Evolutionary conservation across 1,140 invertebrate species (phyloP).

Genomic region (Plodia interpunctella): DNA sequence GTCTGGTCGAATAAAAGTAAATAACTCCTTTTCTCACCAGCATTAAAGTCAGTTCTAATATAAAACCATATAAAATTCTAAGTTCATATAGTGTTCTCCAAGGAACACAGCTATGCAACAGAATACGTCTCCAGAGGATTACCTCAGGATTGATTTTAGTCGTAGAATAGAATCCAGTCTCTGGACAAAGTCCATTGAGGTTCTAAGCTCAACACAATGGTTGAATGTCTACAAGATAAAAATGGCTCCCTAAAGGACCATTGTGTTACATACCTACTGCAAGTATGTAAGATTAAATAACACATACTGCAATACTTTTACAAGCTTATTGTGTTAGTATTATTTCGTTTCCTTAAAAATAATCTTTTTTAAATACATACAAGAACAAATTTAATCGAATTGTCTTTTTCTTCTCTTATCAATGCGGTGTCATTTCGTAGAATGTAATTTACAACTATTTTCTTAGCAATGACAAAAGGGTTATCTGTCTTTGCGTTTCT

Average conservation of each 20-base stretch:
- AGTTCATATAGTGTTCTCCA: neutral
- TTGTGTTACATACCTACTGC: neutral
- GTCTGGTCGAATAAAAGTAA: constrained; percentile 3
- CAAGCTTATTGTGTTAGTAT: neutral
- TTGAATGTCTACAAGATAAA: neutral
- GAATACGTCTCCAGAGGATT: neutral
- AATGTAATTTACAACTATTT: too few species aligned
- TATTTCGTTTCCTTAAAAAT: neutral
- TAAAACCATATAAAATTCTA: neutral
- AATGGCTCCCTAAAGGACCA: constrained; percentile 2
- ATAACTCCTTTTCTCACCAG: neutral
- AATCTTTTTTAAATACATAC: too few species aligned
- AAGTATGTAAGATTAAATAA: too few species aligned
- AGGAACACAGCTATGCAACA: neutral
- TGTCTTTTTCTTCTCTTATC: too few species aligned
- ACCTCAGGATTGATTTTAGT: constrained; percentile 4
- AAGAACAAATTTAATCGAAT: too few species aligned
- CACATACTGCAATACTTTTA: too few species aligned
- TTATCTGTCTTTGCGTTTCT: too few species aligned
- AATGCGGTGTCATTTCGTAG: too few species aligned
- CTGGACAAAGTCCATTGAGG: neutral
- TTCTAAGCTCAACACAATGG: neutral
- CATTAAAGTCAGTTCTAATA: constrained; percentile 3
- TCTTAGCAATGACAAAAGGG: too few species aligned
- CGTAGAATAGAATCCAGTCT: neutral